Evolutionary conservation across 1,140 invertebrate species (phyloP), one percentile per base, ranked within the genome.

Genomic region (Bombus pyrosoma): DNA sequence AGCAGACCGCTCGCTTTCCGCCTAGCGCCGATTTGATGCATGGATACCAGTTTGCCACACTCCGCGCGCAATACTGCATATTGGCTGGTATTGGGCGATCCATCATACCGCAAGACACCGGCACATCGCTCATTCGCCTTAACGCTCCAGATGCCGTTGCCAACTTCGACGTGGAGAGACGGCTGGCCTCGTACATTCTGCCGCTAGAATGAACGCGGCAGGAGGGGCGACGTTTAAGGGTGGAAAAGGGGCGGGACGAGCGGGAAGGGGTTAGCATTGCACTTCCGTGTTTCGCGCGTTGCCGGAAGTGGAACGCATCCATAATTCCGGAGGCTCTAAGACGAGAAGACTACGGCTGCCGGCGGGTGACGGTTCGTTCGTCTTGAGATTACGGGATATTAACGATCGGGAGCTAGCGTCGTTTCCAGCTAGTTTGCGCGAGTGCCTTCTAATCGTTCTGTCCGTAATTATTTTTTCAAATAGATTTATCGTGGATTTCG

Each of bases 71-170:
- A 88, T 90, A 91, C 88, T 92, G 93, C 93, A 93, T 94, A 94
- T 94, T 93, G 93, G 92, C 91, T 91, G 88, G 88, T 93, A 94
- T 94, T 92, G 92, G 91, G 90, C 93, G 90, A 94, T 94, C 92
- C 88, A 94, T 94, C 93, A 93, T 88, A 82, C 86, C 85, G 85
- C 92, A 92, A 93, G 92, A 93, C 91, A 92, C 86, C 89, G 85
- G 86, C 85, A 90, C 93, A 93, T 94, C 91, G 91, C 91, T 94
- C 92, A 93, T 94, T 91, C 92, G 87, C 90, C 91, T 92, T 93
- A 93, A 93, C 91, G 91, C 88, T 88, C 91, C 89, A 90, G 89
- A 94, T 93, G 93, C 87, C 86, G 85, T 90, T 91, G 86, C 92
- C 90, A 90, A 92, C 86, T 92, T 87, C 83, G 85, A 91, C 89